Evolutionary conservation across 2,888 invertebrate species (phyloP), one percentile per base, ranked within the genome.

Genomic region (Tortrix viridana): DNA sequence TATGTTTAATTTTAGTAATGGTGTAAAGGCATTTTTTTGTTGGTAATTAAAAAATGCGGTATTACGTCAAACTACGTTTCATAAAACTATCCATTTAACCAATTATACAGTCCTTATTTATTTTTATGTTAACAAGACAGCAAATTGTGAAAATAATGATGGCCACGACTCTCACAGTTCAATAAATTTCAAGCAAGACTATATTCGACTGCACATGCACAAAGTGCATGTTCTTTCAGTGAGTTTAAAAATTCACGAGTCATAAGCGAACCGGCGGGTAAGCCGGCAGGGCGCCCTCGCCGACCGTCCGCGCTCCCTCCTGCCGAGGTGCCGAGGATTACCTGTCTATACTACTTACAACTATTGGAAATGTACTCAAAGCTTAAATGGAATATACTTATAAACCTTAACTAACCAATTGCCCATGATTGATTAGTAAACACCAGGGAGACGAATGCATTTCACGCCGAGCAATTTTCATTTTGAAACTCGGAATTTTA

Each of bases 191-290:
- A 47, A 57, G 63, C 43, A 38, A 53, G 37, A 49, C 37, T 41
- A 16, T 50, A 53, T 48, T 53, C 56, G 41, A 57, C 46, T 57
- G 60, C 46, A 60, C 37, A 47, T 60, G 69, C 72, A 67, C 67
- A 67, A 72, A 74, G 74, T 80, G 77, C 76, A 80, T 72, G 79
- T 80, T 79, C 82, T 82, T 76, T 82, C 77, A 78, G 75, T 70
- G 76, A 71, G 68, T 79, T 88, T 86, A 88, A 88, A 86, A 85
- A 88, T 88, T 85, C 85, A 88, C 74, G 82, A 86, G 78, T 81
- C 84, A 84, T 84, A 86, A 84, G 80, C 82, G 85, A 79, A 80
- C 78, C 80, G 76, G 76, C 73, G 79, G 77, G 75, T 77, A 74
- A 75, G 74, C 74, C 65, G 65, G 74, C 68, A 71, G 71, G 50